phyloP scores from a whole-genome alignment of 1,140 invertebrate species.

The Ctenoplectra terminalis region DNA sequence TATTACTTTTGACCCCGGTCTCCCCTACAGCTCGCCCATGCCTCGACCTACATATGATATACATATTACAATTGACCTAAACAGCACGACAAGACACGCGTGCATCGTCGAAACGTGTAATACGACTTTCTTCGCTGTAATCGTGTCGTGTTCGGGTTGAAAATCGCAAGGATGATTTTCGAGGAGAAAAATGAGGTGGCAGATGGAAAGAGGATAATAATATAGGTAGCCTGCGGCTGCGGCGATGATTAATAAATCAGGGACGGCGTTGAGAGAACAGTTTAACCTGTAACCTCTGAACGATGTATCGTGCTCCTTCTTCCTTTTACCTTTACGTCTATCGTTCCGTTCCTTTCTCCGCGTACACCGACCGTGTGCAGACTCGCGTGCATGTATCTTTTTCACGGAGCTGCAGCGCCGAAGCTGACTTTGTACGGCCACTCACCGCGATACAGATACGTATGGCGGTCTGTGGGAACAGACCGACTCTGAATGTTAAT shows the following conservation, averaged over 20 bases:
- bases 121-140: not conserved
- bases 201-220: conserved; percentile 69
- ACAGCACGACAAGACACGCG: no score
- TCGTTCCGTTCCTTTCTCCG: conserved; percentile 47
- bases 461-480: conserved; percentile 70
- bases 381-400: conserved; percentile 64
- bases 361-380: conserved; percentile 19
- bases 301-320: conserved; percentile 73
- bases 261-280: conserved; percentile 78
- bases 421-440: conserved; percentile 44
- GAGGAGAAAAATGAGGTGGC: conserved; percentile 62
- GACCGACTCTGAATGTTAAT: conserved; percentile 78
- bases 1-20: no score
- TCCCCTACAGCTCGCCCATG: no score
- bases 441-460: conserved; percentile 72
- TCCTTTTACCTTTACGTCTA: conserved; percentile 53
- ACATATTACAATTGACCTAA: no score
- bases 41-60: no score
- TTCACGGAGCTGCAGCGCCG: conserved; percentile 58
- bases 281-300: conserved; percentile 74
- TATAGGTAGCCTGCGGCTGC: conserved; percentile 70
- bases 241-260: conserved; percentile 78
- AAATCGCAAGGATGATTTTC: conserved; percentile 40
- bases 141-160: conserved; percentile 1
- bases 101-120: not conserved